phyloP scores from a whole-genome alignment of 2,888 invertebrate genomes.

The Cancer borealis region DNA sequence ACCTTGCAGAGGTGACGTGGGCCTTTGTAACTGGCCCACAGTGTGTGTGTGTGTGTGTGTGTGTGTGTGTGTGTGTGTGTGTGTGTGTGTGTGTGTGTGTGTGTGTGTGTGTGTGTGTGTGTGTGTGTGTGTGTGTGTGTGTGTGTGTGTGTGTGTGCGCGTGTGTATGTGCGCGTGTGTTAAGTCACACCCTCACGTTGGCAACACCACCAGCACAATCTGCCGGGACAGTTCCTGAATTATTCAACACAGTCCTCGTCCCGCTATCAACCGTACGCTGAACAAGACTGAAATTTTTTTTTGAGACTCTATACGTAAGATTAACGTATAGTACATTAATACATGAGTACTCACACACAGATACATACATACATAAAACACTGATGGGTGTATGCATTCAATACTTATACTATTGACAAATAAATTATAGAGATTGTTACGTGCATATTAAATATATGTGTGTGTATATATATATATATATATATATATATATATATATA shows the following conservation, averaged over 20 bases:
- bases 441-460: too few relatives aligned
- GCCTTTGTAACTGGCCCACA: too few relatives aligned
- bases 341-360: too few relatives aligned
- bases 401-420: too few relatives aligned
- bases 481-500: background rate
- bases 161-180: too few relatives aligned
- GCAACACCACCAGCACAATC: background rate
- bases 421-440: too few relatives aligned
- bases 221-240: background rate
- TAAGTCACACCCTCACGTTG: background rate
- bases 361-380: too few relatives aligned
- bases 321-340: too few relatives aligned
- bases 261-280: background rate
- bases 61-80: slow-evolving; percentile 17
- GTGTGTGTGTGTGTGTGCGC: too few relatives aligned
- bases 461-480: background rate
- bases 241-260: background rate
- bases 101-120: slow-evolving; percentile 32
- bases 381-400: too few relatives aligned
- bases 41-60: background rate
- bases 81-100: slow-evolving; percentile 32
- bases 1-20: too few relatives aligned
- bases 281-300: background rate
- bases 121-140: background rate
- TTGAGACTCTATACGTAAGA: background rate